A percentile compares a stretch with the other conserved stretches of the same genome.
Conservation (phyloP, 2,797 vertebrate species). For the Carduelis carduelis region DNA sequence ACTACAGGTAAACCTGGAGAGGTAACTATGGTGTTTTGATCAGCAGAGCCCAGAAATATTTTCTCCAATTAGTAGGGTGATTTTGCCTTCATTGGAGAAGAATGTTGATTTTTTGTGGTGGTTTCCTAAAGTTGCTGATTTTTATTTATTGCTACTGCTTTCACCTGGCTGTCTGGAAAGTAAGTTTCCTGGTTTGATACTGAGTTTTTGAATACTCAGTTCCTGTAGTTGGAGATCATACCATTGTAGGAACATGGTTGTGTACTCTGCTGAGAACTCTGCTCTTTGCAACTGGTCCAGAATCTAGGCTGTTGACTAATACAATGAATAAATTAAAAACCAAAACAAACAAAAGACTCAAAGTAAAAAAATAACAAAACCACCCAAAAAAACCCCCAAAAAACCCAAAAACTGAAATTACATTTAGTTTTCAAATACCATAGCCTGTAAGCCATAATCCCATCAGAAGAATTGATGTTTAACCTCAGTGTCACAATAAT, state of each 20-base stretch:
- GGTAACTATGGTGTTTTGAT: background rate
- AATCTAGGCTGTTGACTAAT: background rate
- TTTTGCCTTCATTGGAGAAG: background rate
- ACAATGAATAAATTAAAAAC: background rate
- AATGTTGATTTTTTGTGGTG: background rate
- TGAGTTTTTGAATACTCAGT: background rate
- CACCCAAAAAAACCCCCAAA: no score
- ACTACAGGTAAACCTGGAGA: background rate
- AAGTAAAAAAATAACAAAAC: background rate
- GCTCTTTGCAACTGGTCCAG: background rate
- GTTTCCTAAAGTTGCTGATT: background rate
- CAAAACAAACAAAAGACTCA: background rate
- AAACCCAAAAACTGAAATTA: background rate
- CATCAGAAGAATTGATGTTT: background rate
- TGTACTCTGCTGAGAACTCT: background rate
- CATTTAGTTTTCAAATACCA: background rate
- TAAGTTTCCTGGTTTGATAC: background rate
- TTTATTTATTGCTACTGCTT: background rate
- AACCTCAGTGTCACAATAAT: background rate
- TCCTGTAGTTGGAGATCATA: background rate
- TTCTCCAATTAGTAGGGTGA: background rate
- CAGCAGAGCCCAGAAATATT: background rate
- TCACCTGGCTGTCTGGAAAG: background rate
- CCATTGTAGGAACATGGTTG: accelerated
- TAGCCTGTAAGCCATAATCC: background rate